phyloP scores from a whole-genome alignment of 2,888 invertebrate species.

The Cinara cedri region DNA sequence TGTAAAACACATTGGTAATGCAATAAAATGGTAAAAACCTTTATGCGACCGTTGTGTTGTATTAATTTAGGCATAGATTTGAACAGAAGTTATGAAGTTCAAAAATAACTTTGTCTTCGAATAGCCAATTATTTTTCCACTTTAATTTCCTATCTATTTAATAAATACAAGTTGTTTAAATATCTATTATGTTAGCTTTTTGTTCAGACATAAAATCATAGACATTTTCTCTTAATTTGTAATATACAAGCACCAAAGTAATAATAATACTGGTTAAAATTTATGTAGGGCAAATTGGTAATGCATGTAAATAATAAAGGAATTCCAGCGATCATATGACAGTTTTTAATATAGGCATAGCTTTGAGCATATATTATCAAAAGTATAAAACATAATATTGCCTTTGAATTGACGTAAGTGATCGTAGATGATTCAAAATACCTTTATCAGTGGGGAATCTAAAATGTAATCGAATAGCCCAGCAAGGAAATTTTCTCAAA shows the following conservation, averaged over 20 bases:
- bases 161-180: too few relatives aligned
- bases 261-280: too few relatives aligned
- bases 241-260: too few relatives aligned
- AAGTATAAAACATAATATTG: neutral
- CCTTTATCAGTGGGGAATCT: too few relatives aligned
- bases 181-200: too few relatives aligned
- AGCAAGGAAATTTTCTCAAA: too few relatives aligned
- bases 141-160: too few relatives aligned
- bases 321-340: neutral
- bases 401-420: neutral
- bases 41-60: constrained; percentile 24
- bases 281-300: constrained; percentile 46
- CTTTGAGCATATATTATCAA: constrained; percentile 29
- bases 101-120: constrained; percentile 29
- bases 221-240: too few relatives aligned
- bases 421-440: too few relatives aligned
- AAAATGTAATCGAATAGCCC: too few relatives aligned
- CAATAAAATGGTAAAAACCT: constrained; percentile 14
- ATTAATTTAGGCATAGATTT: constrained; percentile 23
- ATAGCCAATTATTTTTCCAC: neutral
- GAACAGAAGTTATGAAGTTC: neutral
- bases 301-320: constrained; percentile 4
- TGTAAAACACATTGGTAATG: constrained; percentile 44
- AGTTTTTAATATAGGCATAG: neutral
- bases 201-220: too few relatives aligned